Evolutionary conservation across 2,797 vertebrate genomes (phyloP), one percentile per base, ranked within the genome.

Genomic region (Gymnothorax javanicus): DNA sequence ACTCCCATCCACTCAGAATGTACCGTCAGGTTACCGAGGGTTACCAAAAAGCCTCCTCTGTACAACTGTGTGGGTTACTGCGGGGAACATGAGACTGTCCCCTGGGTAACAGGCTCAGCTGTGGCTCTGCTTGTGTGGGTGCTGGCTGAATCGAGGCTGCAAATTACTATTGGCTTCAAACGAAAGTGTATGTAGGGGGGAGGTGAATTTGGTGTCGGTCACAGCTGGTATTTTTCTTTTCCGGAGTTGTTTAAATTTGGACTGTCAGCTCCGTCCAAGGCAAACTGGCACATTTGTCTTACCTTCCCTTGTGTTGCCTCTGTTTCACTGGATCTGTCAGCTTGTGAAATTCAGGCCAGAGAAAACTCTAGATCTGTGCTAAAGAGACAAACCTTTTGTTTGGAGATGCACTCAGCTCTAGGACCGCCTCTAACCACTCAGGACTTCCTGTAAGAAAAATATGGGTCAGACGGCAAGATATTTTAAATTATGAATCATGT

Each of bases 241-340:
- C 77, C 17, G 52, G 17, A 54, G 56, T 54, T 23, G 23, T 54
- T 81, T 52, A 15, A 15, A 56, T 54, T 54, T 15, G 52, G 17
- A 23, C 77, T 54, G 52, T 15, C 77, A 81, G 77, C 52, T 81
- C 52, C 50, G n/a, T 81, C 52, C 52, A 81, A 54, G n/a, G 50
- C 50, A 77, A 77, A 81, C 77, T 81, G 77, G 25, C 50, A 81
- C 77, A 23, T 54, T 77, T 77, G 73, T 77, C 73, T 50, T 50
- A 77, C 73, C 17, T 77, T 77, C 15, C 73, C 33, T 43, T 50
- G 13, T 43, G 27, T 43, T 43, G 27, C 2, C 33, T 77, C 69
- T 33, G 69, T 75, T 77, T 77, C 17, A 77, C 13, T 50, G 43
- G 73, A 17, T 13, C 64, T 8, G 64, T 67, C 64, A 67, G 33